Evolutionary conservation across 2,888 invertebrate genomes (phyloP).

Genomic region (Leucozona laternaria): DNA sequence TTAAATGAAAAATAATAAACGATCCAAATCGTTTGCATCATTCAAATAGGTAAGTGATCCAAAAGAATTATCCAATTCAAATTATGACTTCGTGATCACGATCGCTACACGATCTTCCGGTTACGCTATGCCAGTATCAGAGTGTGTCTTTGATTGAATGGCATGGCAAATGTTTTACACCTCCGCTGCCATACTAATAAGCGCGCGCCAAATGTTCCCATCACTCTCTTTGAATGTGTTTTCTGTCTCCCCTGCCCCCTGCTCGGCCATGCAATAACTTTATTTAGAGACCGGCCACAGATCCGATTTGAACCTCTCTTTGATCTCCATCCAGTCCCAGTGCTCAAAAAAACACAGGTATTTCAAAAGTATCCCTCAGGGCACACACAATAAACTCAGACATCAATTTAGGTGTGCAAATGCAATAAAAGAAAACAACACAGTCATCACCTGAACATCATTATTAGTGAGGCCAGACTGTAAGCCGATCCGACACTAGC

Average conservation of each 20-base stretch:
- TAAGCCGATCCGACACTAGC: conserved; percentile 51
- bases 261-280: not conserved
- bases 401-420: conserved; percentile 56
- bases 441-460: conserved; percentile 72
- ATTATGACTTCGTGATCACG: conserved; percentile 14
- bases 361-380: conserved; percentile 36
- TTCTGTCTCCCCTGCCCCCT: not conserved
- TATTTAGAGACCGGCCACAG: not conserved
- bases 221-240: conserved; percentile 33
- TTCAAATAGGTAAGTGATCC: not conserved
- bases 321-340: conserved; percentile 7
- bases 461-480: conserved; percentile 58
- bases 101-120: not conserved
- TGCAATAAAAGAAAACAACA: conserved; percentile 70
- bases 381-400: conserved; percentile 38
- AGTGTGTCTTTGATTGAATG: conserved; percentile 48
- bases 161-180: conserved; percentile 49
- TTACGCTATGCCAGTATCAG: not conserved
- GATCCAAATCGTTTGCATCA: not conserved
- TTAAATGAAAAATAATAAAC: not conserved
- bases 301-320: conserved; percentile 17
- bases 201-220: conserved; percentile 44
- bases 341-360: conserved; percentile 12
- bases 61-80: not conserved
- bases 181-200: conserved; percentile 18